phyloP scores from a whole-genome alignment of 2,797 vertebrate genomes.

The Bovichtus variegatus region DNA sequence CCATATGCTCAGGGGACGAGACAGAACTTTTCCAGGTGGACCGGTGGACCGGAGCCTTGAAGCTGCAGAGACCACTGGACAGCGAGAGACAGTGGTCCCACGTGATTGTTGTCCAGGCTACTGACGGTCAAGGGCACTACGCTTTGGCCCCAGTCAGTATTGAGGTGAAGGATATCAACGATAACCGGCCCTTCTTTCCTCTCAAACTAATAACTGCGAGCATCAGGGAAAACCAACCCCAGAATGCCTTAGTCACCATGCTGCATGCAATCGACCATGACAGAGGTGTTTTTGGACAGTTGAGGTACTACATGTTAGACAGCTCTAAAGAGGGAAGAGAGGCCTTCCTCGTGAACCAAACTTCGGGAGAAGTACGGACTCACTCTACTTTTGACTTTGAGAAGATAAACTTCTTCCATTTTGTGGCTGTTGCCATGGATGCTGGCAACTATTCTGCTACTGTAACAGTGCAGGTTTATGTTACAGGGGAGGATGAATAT shows the following conservation, averaged over 20 bases:
- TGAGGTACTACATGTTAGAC: conserved; percentile 90
- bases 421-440: conserved; percentile 91
- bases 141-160: conserved; percentile 90
- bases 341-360: conserved; percentile 90
- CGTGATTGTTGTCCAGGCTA: conserved; percentile 91
- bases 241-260: conserved; percentile 92
- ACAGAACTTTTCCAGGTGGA: conserved; percentile 91
- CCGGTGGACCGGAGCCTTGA: conserved; percentile 88
- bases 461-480: conserved; percentile 91
- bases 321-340: conserved; percentile 81
- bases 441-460: conserved; percentile 95
- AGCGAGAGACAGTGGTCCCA: conserved; percentile 87
- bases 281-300: conserved; percentile 89
- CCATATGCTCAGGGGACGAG: conserved; percentile 93
- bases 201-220: conserved; percentile 90
- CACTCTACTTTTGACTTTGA: conserved; percentile 92
- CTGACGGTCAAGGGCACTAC: conserved; percentile 88
- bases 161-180: conserved; percentile 95
- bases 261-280: conserved; percentile 92
- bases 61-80: conserved; percentile 86
- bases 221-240: conserved; percentile 93
- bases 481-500: conserved; percentile 96
- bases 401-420: conserved; percentile 89
- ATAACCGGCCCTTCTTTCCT: conserved; percentile 94
- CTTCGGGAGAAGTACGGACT: conserved; percentile 90